These are phyloP conservation scores for Drosophila ustulata DNA, from an alignment of 2,888 invertebrate species.

Conservation along the genomic window DNA sequence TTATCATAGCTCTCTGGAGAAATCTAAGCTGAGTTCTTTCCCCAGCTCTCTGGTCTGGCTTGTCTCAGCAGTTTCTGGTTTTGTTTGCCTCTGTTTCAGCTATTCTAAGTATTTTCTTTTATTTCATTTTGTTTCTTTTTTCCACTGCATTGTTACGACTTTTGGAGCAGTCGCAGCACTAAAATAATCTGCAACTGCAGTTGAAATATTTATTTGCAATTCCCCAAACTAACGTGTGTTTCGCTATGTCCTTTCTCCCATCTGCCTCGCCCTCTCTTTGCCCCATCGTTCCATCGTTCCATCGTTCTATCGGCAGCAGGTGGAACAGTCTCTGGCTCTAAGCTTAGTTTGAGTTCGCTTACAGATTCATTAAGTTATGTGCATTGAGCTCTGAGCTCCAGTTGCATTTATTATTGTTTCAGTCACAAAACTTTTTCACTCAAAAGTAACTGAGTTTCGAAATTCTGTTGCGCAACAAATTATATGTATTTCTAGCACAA, in stretches of 20 bases:
- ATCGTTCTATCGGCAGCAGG: conserved; percentile 29
- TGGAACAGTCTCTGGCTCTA: conserved; percentile 19
- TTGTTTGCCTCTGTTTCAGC: conserved; percentile 37
- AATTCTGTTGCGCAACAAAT: conserved; percentile 32
- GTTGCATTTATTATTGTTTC: conserved; percentile 59
- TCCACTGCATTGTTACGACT: conserved; percentile 51
- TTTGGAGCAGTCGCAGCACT: conserved; percentile 49
- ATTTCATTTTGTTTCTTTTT: conserved; percentile 18
- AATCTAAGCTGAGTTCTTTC: conserved; percentile 69
- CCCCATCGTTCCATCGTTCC: neutral
- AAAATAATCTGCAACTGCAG: conserved; percentile 81
- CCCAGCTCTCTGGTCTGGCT: conserved; percentile 25
- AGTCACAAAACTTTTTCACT: conserved; percentile 47
- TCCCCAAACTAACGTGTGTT: conserved; percentile 75
- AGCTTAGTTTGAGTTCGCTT: conserved; percentile 17
- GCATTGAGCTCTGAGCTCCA: conserved; percentile 13
- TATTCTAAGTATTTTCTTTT: conserved; percentile 21
- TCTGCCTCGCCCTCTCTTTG: neutral
- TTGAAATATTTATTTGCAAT: conserved; percentile 82
- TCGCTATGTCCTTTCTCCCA: neutral
- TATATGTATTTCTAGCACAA: conserved; percentile 5
- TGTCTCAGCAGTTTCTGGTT: conserved; percentile 57
- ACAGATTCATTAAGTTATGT: conserved; percentile 51
- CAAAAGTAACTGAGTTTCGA: conserved; percentile 20
- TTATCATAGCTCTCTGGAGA: conserved; percentile 70